Conservation (phyloP, 2,113 vertebrate species). For the Sinocyclocheilus anophthalmus region DNA sequence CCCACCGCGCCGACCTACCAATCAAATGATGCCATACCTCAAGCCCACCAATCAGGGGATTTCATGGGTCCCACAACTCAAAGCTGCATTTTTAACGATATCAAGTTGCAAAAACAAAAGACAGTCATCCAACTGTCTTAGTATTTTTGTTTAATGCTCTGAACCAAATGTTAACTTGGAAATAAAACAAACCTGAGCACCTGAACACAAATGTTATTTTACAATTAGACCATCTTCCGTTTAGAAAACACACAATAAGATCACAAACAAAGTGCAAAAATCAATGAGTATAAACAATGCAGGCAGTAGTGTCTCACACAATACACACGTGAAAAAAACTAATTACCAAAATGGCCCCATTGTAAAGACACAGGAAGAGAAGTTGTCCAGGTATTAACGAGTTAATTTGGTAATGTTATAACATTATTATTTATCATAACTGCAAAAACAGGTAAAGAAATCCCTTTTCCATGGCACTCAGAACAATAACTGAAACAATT, state of each 20-base stretch:
- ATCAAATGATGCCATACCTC: conserved; percentile 69
- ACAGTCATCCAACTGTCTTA: not conserved
- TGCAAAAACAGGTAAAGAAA: not conserved
- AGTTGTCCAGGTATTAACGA: not conserved
- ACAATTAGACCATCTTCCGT: conserved; percentile 1
- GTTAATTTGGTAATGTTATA: not conserved
- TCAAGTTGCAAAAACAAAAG: conserved; percentile 8
- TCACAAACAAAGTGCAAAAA: conserved; percentile 36
- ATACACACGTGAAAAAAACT: not conserved
- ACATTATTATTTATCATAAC: not conserved
- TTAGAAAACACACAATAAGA: not conserved
- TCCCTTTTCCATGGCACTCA: not conserved
- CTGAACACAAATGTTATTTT: not conserved
- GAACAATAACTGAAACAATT: not conserved
- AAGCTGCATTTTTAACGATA: not conserved
- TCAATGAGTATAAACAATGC: not conserved
- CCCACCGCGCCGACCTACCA: conserved; percentile 62
- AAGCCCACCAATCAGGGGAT: not conserved
- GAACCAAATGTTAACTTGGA: conserved; percentile 6
- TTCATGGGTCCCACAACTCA: not conserved
- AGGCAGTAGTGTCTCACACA: not conserved
- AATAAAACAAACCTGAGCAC: conserved; percentile 27
- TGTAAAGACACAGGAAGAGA: conserved; percentile 14
- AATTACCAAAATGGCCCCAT: not conserved
- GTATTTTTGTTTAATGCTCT: conserved; percentile 49